phyloP scores from a whole-genome alignment of 2,888 invertebrate genomes.

The Kuschelorhynchus macadamiae region DNA sequence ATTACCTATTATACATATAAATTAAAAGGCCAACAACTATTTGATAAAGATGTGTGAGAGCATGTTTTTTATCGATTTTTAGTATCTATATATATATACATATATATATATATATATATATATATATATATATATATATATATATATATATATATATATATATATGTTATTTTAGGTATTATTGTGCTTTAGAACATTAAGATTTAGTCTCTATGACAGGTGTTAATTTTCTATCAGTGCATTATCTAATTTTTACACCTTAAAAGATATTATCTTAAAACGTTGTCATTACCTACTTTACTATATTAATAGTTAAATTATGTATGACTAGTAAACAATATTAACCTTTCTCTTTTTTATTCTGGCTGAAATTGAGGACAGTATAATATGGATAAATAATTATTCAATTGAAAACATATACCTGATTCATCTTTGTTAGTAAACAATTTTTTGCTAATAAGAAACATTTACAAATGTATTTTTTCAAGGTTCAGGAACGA shows the following conservation, averaged over 20 bases:
- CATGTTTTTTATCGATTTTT: too few relatives aligned
- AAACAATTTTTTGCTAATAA: slow-evolving; percentile 9
- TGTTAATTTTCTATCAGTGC: neutral
- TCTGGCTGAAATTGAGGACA: slow-evolving; percentile 20
- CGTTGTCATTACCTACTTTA: slow-evolving; percentile 20
- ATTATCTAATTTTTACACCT: slow-evolving; percentile 21
- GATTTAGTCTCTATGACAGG: too few relatives aligned
- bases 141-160: too few relatives aligned
- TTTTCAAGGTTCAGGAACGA: slow-evolving; percentile 12
- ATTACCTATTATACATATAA: too few relatives aligned
- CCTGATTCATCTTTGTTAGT: slow-evolving; percentile 25
- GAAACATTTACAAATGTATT: neutral
- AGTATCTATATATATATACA: too few relatives aligned
- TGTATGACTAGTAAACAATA: slow-evolving; percentile 18
- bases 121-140: too few relatives aligned
- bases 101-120: too few relatives aligned
- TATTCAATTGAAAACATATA: slow-evolving; percentile 3
- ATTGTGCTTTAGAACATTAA: too few relatives aligned
- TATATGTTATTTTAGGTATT: too few relatives aligned
- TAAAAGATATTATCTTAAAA: slow-evolving; percentile 27
- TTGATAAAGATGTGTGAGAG: too few relatives aligned
- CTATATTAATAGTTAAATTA: slow-evolving; percentile 17
- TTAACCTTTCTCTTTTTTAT: slow-evolving; percentile 28
- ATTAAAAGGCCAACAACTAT: too few relatives aligned
- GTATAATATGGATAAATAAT: slow-evolving; percentile 9